A percentile compares a stretch with the other conserved stretches of the same genome.
Evolutionary conservation across 37 sponge, comb jelly and placozoan genomes (phyloP).

Genomic region (Geodia barretti): DNA sequence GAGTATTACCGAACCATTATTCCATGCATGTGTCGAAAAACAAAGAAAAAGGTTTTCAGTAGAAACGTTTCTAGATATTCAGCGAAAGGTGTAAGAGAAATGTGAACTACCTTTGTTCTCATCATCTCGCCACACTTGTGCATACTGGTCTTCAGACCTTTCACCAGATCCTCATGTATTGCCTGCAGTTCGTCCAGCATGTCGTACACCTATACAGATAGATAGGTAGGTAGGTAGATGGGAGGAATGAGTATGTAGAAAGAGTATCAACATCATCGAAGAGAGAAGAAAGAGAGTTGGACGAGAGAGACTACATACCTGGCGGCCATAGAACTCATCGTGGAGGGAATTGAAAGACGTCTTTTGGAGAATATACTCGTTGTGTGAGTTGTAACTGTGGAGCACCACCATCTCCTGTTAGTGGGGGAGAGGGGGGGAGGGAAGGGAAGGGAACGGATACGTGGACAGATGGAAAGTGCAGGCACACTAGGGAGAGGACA

Average conservation of each 20-base stretch:
- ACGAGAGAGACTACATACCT: no score
- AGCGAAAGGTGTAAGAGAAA: no score
- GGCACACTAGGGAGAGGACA: neutral
- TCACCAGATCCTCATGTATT: slow-evolving; percentile 59
- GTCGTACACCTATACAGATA: slow-evolving; percentile 37
- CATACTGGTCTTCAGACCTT: slow-evolving; percentile 33
- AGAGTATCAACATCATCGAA: no score
- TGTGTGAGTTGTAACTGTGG: slow-evolving; percentile 76
- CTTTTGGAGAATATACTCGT: slow-evolving; percentile 57
- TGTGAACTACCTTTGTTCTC: slow-evolving; percentile 36
- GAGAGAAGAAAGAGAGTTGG: no score
- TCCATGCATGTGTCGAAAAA: no score
- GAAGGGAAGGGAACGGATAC: neutral
- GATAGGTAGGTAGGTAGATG: no score
- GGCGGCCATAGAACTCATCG: slow-evolving; percentile 44
- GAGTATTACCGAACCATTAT: no score
- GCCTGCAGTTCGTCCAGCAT: slow-evolving; percentile 71
- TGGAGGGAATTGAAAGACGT: slow-evolving; percentile 49
- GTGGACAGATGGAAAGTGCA: neutral
- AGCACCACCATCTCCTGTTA: slow-evolving; percentile 58
- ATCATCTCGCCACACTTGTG: slow-evolving; percentile 17
- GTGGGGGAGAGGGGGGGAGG: neutral
- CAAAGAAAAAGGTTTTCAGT: no score
- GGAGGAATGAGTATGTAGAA: no score
- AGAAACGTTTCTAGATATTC: no score